A percentile compares a stretch with the other conserved stretches of the same genome.
phyloP scores from a whole-genome alignment of 2,797 vertebrate genomes.

The Chelmon rostratus region DNA sequence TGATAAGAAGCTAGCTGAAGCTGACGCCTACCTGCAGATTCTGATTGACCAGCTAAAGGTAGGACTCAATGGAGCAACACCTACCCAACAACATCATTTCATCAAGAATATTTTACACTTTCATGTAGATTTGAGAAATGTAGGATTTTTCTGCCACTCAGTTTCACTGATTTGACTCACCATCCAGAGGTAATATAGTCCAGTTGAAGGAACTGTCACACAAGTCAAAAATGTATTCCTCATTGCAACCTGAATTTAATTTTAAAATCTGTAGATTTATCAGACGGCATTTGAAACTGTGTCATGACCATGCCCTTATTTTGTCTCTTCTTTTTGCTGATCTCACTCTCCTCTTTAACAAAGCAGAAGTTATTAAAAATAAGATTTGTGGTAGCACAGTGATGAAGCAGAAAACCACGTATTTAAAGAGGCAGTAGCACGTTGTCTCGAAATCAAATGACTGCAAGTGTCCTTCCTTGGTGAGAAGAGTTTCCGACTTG shows the following conservation, averaged over 20 bases:
- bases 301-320: background rate
- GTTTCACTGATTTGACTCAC: background rate
- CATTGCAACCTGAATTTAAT: background rate
- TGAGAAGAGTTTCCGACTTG: background rate
- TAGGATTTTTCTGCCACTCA: background rate
- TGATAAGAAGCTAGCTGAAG: constrained; percentile 98
- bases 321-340: background rate
- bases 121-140: background rate
- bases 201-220: background rate
- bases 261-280: background rate
- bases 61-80: constrained; percentile 41
- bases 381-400: constrained; percentile 13
- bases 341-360: background rate
- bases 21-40: constrained; percentile 98
- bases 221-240: background rate
- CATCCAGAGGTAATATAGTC: background rate
- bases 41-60: constrained; percentile 99
- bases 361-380: constrained; percentile 37
- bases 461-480: background rate
- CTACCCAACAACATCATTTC: background rate
- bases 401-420: constrained; percentile 11
- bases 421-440: constrained; percentile 13
- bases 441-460: constrained; percentile 15
- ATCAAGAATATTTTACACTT: background rate
- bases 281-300: background rate